Conservation (phyloP, 2,888 invertebrate species). For the Anticlea derivata region DNA sequence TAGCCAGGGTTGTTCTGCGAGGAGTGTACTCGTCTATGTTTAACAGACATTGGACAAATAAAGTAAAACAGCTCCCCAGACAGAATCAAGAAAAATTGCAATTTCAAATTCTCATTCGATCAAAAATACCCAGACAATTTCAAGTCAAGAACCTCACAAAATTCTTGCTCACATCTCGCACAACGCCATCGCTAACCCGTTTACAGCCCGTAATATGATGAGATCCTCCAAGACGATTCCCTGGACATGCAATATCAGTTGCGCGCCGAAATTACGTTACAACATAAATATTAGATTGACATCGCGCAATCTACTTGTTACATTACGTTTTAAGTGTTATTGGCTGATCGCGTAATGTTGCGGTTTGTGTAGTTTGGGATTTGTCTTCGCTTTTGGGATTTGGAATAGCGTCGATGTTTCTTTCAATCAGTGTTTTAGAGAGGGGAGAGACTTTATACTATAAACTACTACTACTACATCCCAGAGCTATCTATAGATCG, state of each 20-base stretch:
- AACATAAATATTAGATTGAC: constrained; percentile 68
- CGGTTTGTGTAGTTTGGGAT: constrained; percentile 13
- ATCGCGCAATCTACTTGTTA: constrained; percentile 60
- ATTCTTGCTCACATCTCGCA: constrained; percentile 27
- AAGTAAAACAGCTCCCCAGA: constrained; percentile 7
- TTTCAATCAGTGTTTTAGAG: no score
- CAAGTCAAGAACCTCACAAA: constrained; percentile 16
- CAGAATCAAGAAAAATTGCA: constrained; percentile 1
- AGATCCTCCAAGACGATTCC: constrained; percentile 53
- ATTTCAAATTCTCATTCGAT: constrained; percentile 23
- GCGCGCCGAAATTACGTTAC: constrained; percentile 53
- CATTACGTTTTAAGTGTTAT: constrained; percentile 45
- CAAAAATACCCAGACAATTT: constrained; percentile 17
- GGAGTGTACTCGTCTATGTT: no score
- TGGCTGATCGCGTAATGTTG: constrained; percentile 13
- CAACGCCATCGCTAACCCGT: constrained; percentile 39
- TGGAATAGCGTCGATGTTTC: no score
- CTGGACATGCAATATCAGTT: constrained; percentile 62
- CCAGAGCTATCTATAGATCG: no score
- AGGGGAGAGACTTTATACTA: no score
- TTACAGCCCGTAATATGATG: constrained; percentile 54
- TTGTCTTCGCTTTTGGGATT: neutral
- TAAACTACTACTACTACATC: no score
- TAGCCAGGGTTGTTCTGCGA: no score
- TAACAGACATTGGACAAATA: constrained; percentile 1